phyloP scores from a whole-genome alignment of 2,888 invertebrate genomes.

The Caenorhabditis zanzibari region DNA sequence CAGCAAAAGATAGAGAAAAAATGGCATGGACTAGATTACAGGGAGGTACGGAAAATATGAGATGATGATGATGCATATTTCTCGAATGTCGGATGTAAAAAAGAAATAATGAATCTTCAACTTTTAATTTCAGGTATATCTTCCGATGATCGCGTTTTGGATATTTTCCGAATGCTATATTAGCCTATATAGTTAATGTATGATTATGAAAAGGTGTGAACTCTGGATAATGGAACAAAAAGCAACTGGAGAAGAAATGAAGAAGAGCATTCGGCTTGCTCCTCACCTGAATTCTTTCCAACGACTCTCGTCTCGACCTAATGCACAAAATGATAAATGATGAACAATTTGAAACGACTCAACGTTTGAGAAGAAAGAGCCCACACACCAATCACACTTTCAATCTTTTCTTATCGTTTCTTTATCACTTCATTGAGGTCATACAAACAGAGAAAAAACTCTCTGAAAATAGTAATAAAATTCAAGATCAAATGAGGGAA shows the following conservation, averaged over 20 bases:
- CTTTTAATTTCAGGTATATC: too few relatives aligned
- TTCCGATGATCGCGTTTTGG: too few relatives aligned
- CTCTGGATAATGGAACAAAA: conserved; percentile 16
- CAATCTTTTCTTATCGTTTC: conserved; percentile 27
- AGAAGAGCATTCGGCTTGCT: conserved; percentile 26
- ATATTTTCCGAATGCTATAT: not conserved
- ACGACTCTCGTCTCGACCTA: conserved; percentile 23
- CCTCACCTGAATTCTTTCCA: conserved; percentile 13
- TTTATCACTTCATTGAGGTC: conserved; percentile 55
- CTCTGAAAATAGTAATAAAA: not conserved
- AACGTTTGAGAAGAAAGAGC: conserved; percentile 2
- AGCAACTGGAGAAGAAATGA: conserved; percentile 38
- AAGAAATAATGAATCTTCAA: too few relatives aligned
- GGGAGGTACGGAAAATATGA: conserved; percentile 15
- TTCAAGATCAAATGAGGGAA: conserved; percentile 15
- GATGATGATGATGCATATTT: not conserved
- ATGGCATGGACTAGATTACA: conserved; percentile 11
- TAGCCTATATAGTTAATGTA: not conserved
- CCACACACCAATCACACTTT: conserved; percentile 28
- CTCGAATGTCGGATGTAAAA: not conserved
- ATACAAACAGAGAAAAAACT: not conserved
- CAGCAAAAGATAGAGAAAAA: not conserved
- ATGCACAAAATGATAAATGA: conserved; percentile 60
- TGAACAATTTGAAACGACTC: conserved; percentile 43
- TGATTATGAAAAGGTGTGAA: conserved; percentile 21